These are phyloP conservation scores for Pterostichus niger DNA, from an alignment of 2,888 invertebrate genomes.

Conservation along the genomic window DNA sequence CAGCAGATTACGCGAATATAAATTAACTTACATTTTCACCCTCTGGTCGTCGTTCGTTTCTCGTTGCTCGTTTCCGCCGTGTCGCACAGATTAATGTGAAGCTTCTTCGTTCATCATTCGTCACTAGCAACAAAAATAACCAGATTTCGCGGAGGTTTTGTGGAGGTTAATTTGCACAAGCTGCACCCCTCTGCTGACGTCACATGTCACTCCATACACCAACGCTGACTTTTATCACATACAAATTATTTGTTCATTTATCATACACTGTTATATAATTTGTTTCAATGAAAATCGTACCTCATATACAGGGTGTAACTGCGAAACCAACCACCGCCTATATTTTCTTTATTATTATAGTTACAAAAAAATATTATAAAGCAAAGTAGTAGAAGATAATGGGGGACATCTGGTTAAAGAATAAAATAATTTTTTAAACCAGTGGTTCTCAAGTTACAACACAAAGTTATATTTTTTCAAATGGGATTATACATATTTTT, in stretches of 20 bases:
- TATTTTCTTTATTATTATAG: too few relatives aligned
- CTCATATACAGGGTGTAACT: too few relatives aligned
- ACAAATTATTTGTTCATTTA: slow-evolving; percentile 12
- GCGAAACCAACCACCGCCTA: too few relatives aligned
- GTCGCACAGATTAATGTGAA: slow-evolving; percentile 61
- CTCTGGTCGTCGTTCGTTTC: slow-evolving; percentile 26
- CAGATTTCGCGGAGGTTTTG: slow-evolving; percentile 43
- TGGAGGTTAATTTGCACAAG: slow-evolving; percentile 53
- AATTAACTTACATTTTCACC: slow-evolving; percentile 64
- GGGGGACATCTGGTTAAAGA: too few relatives aligned
- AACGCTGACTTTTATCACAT: slow-evolving; percentile 4
- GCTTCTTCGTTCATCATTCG: slow-evolving; percentile 61
- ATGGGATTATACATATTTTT: too few relatives aligned
- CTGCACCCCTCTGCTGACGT: slow-evolving; percentile 38
- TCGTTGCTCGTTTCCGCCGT: slow-evolving; percentile 46
- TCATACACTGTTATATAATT: too few relatives aligned
- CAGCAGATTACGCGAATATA: slow-evolving; percentile 65
- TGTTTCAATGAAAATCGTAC: too few relatives aligned
- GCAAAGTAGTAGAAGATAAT: too few relatives aligned
- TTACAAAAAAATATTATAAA: too few relatives aligned
- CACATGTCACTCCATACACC: slow-evolving; percentile 51
- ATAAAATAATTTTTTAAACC: too few relatives aligned
- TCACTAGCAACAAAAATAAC: slow-evolving; percentile 57
- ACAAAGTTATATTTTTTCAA: too few relatives aligned
- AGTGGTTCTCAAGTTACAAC: too few relatives aligned